A percentile compares a stretch with the other conserved stretches of the same genome.
Conservation (phyloP, 2,797 vertebrate species). For the Bradypodion ventrale region DNA sequence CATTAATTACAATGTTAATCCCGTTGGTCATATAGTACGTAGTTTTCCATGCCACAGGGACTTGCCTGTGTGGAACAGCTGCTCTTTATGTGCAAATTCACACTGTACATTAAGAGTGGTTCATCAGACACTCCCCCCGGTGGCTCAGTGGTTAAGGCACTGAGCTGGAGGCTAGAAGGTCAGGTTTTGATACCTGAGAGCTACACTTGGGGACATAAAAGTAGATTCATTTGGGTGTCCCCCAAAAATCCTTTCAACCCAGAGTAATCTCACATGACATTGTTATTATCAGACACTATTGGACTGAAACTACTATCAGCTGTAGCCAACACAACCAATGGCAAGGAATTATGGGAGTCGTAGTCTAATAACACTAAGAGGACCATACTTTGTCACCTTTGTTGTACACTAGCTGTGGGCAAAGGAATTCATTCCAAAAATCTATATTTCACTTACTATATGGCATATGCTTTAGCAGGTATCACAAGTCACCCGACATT, state of each 20-base stretch:
- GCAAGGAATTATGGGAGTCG: too few species aligned
- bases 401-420: slow-evolving; percentile 49
- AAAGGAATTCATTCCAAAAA: slow-evolving; percentile 12
- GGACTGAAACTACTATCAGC: too few species aligned
- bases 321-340: too few species aligned
- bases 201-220: too few species aligned
- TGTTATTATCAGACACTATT: too few species aligned
- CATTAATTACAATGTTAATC: not conserved
- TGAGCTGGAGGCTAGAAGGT: too few species aligned
- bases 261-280: too few species aligned
- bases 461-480: not conserved
- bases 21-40: not conserved
- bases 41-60: not conserved
- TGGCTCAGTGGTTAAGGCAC: too few species aligned
- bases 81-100: not conserved
- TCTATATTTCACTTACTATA: not conserved
- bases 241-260: too few species aligned
- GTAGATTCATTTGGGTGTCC: too few species aligned
- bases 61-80: not conserved
- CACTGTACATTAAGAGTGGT: not conserved
- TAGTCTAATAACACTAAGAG: slow-evolving; percentile 42
- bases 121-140: too few species aligned
- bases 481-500: not conserved
- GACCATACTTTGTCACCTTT: slow-evolving; percentile 45
- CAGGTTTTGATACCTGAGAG: too few species aligned